These are phyloP conservation scores for Sander lucioperca DNA, from an alignment of 2,113 vertebrate genomes.

Conservation along the genomic window DNA sequence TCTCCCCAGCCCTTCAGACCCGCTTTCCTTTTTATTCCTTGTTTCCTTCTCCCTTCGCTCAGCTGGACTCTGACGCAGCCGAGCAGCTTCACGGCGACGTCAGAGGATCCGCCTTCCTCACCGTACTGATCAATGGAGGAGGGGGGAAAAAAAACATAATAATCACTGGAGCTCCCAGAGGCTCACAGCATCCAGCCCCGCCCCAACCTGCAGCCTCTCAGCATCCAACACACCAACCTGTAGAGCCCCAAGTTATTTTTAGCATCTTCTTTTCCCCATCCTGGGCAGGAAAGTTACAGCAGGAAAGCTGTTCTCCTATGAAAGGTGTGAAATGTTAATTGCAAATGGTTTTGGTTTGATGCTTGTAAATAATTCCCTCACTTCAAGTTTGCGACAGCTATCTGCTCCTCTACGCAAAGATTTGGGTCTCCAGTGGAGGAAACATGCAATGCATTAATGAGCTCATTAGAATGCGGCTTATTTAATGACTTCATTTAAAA, in stretches of 20 bases:
- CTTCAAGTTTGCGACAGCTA: too few species aligned
- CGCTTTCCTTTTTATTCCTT: conserved; percentile 16
- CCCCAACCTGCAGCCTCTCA: conserved; percentile 41
- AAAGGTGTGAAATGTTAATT: conserved; percentile 4
- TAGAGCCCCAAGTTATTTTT: conserved; percentile 54
- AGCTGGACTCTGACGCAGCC: conserved; percentile 81
- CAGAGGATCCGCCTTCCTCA: conserved; percentile 62
- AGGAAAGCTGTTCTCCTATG: not conserved
- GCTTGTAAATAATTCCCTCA: too few species aligned
- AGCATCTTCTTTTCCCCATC: conserved; percentile 31
- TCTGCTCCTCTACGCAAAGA: not conserved
- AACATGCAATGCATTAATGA: not conserved
- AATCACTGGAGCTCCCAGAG: not conserved
- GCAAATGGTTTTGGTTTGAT: not conserved
- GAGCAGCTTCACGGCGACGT: conserved; percentile 74
- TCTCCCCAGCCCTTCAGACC: conserved; percentile 15
- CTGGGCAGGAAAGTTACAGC: not conserved
- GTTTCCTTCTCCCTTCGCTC: conserved; percentile 64
- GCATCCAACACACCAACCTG: conserved; percentile 63
- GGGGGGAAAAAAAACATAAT: not conserved
- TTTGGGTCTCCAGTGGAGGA: too few species aligned
- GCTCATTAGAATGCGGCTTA: conserved; percentile 3
- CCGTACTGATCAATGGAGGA: conserved; percentile 77
- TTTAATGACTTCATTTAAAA: conserved; percentile 23
- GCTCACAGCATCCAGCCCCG: conserved; percentile 47